phyloP scores from a whole-genome alignment of 2,888 invertebrate genomes.

The Archips crataeganus region DNA sequence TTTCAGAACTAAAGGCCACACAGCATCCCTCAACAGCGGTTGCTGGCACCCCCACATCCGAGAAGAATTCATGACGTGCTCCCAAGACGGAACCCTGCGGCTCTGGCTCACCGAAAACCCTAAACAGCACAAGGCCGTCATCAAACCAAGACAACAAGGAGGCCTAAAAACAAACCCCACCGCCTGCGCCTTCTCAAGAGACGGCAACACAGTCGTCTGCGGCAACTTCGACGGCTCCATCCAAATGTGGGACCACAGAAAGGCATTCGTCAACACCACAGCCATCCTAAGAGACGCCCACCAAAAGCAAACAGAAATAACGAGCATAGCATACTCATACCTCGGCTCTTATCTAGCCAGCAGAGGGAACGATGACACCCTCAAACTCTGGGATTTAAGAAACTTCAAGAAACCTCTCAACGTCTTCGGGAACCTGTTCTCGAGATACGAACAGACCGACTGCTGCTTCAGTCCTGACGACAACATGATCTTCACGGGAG shows the following conservation, averaged over 20 bases:
- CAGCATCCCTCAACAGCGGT: constrained; percentile 94
- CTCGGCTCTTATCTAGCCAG: constrained; percentile 92
- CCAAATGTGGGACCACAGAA: constrained; percentile 98
- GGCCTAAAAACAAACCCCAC: constrained; percentile 95
- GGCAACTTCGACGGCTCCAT: constrained; percentile 98
- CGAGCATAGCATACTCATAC: constrained; percentile 95
- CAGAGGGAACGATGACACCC: constrained; percentile 95
- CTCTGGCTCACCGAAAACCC: constrained; percentile 95
- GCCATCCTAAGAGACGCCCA: constrained; percentile 93
- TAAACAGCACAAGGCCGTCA: constrained; percentile 91
- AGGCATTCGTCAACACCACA: constrained; percentile 95
- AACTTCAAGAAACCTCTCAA: constrained; percentile 92
- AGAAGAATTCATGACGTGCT: constrained; percentile 97
- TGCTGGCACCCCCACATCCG: constrained; percentile 96
- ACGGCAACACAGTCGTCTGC: constrained; percentile 95
- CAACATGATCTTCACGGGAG: constrained; percentile 94
- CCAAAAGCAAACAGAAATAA: constrained; percentile 91
- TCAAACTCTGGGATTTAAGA: constrained; percentile 98
- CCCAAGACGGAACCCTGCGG: constrained; percentile 96
- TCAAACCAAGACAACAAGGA: constrained; percentile 94
- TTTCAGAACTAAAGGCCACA: constrained; percentile 95
- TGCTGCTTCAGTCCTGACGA: constrained; percentile 97
- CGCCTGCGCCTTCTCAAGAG: constrained; percentile 92
- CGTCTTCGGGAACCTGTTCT: constrained; percentile 89
- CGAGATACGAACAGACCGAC: constrained; percentile 93